phyloP scores from a whole-genome alignment of 2,888 invertebrate species.

The Cephus sareptanus region DNA sequence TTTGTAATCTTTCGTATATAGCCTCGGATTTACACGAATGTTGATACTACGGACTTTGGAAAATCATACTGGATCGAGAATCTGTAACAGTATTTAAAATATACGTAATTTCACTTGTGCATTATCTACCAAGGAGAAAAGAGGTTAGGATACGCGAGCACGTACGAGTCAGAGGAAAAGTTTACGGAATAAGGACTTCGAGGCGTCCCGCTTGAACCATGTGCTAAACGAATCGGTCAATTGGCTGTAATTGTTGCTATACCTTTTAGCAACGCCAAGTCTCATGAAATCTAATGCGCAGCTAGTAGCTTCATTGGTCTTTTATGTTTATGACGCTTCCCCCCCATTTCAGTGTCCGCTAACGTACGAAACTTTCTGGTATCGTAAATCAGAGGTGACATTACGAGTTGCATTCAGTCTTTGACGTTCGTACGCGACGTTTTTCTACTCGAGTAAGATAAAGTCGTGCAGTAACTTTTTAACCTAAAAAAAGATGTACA shows the following conservation, averaged over 20 bases:
- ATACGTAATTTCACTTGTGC: background rate
- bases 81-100: background rate
- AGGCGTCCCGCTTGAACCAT: background rate
- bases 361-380: background rate
- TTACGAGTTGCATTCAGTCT: background rate
- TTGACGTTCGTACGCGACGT: background rate
- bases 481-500: background rate
- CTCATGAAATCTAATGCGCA: background rate
- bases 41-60: background rate
- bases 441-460: background rate
- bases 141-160: background rate
- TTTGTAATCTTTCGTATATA: background rate
- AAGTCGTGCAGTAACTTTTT: background rate
- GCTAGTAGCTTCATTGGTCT: background rate
- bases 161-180: background rate
- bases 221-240: slow-evolving; percentile 1
- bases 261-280: background rate
- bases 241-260: slow-evolving; percentile 1
- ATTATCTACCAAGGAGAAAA: background rate
- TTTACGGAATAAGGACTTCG: background rate
- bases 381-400: background rate
- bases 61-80: background rate
- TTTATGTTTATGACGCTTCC: background rate
- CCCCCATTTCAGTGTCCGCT: background rate
- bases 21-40: background rate